Conservation (phyloP, 2,797 vertebrate genomes). For the Muscicapa comitata region DNA sequence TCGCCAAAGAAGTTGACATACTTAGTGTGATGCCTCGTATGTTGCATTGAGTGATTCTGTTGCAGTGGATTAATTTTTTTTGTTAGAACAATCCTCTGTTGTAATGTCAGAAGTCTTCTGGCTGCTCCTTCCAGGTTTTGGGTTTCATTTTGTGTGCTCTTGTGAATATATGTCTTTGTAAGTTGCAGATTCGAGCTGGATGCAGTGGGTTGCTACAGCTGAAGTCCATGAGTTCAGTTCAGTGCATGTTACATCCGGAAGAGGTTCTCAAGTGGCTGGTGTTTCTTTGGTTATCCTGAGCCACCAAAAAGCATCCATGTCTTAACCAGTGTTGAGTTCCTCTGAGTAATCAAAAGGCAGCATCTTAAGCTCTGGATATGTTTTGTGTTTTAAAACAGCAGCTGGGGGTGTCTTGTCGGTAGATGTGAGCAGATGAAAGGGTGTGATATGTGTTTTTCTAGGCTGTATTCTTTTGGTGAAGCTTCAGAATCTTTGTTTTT, state of each 20-base stretch:
- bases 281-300: not conserved
- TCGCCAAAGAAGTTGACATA: not conserved
- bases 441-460: not conserved
- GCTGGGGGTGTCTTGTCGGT: not conserved
- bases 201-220: not conserved
- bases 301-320: not conserved
- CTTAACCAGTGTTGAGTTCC: not conserved
- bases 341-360: not conserved
- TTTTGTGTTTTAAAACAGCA: not conserved
- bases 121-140: not conserved
- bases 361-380: not conserved
- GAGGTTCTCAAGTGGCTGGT: not conserved
- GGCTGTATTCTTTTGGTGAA: not conserved
- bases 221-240: fast-evolving
- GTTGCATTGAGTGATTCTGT: not conserved
- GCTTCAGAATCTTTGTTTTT: not conserved
- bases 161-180: not conserved
- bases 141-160: not conserved
- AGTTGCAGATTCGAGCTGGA: fast-evolving
- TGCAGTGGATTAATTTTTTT: not conserved
- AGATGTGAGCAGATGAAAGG: not conserved
- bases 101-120: not conserved
- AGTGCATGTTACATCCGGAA: fast-evolving
- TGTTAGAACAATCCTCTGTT: not conserved
- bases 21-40: not conserved